These are phyloP conservation scores for Bos taurus DNA, from an alignment of 2,113 vertebrate genomes.

Conservation along the genomic window DNA sequence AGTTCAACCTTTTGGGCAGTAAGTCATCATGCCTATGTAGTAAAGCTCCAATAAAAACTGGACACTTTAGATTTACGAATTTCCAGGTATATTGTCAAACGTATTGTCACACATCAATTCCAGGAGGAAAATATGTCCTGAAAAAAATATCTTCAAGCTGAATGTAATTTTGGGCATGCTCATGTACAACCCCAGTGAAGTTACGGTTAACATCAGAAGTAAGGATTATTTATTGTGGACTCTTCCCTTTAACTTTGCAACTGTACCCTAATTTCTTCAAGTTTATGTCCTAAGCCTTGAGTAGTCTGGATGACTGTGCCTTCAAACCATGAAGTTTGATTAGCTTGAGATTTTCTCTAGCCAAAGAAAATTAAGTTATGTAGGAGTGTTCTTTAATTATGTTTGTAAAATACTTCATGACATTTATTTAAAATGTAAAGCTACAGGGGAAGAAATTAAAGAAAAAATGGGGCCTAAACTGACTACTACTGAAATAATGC, in stretches of 20 bases:
- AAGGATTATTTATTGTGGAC: neutral
- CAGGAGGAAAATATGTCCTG: neutral
- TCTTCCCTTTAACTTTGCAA: neutral
- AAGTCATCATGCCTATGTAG: neutral
- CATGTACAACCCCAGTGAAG: neutral
- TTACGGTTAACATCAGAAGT: neutral
- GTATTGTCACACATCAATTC: neutral
- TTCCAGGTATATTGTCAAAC: neutral
- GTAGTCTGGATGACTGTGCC: neutral
- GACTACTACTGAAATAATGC: neutral
- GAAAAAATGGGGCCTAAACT: neutral
- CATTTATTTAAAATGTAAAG: neutral
- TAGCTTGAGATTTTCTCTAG: neutral
- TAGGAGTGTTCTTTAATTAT: neutral
- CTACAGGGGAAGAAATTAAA: neutral
- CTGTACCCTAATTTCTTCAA: neutral
- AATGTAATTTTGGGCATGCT: neutral
- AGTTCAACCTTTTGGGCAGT: neutral
- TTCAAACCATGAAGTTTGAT: neutral
- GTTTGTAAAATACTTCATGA: neutral
- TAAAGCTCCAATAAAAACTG: neutral
- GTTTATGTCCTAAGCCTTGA: neutral
- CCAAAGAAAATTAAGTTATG: neutral
- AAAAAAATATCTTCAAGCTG: neutral
- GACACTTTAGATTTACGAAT: neutral